Base-by-base conservation (phyloP, 2,888 invertebrate genomes). In the Petrolisthes cinctipes region DNA sequence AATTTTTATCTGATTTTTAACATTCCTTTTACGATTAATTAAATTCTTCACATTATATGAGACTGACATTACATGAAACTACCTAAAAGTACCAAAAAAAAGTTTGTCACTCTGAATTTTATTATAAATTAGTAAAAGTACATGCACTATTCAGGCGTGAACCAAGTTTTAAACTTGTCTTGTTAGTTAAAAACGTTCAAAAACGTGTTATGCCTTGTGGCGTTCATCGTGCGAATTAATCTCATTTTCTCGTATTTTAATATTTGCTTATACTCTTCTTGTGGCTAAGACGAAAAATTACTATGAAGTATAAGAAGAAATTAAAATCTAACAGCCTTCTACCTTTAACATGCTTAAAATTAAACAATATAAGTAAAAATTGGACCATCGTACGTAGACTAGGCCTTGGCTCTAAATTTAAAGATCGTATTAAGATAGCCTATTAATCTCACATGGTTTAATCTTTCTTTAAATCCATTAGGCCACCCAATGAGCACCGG, bases 381-480 rank as follows among this genome's bases (percentile, higher is more conserved):
- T 66, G 66, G 66, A 66, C 66, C 66, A 66, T 3, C 66, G 66
- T 66, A 66, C 1, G 66, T 11, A 17, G 66, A 66, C 66, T 66
- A 66, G 66, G 66, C 66, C 66, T 66, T 66, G 66, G 66, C 3
- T 66, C 66, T 66, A 66, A 66, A 66, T 66, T 66, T 66, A 66
- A 66, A 66, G 66, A 66, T 66, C 17, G 3, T 66, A 66, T 66
- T 66, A 3, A 66, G 1, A 66, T 66, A 66, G 66, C 17, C 17
- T 14, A 17, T 66, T 66, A 66, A 66, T 2, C 66, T 66, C 17
- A 3, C 66, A 66, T 66, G 66, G 3, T 66, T 66, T 66, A 11
- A 66, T 17, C 66, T 66, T 66, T 66, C 17, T 66, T 66, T 66
- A 14, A 11, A 66, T 66, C 66, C 17, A 3, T 66, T 11, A 17